Evolutionary conservation across 2,888 invertebrate species (phyloP), one percentile per base, ranked within the genome.

Genomic region (Patella pellucida): DNA sequence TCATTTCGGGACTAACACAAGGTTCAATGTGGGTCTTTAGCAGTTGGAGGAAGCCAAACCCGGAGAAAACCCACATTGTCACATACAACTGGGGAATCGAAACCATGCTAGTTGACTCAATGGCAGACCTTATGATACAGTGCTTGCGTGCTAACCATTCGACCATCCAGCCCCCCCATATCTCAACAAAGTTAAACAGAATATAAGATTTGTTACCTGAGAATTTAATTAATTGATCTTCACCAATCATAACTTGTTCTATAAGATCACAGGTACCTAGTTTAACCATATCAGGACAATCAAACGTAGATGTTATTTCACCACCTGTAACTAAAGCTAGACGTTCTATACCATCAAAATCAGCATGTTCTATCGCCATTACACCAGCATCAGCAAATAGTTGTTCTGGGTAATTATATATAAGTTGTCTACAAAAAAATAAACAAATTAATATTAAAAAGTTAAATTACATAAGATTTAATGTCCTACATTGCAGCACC

Each of bases 371-470:
- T 85, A 99, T 99, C 1, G 99, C 98, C 99, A 99, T 99, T 12
- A 99, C 94, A 71, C 96, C 96, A 69, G 97, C 96, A 92, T 99
- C 99, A 62, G 99, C 97, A 91, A 99, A 99, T 85, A 99, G 92
- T 92, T 99, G 99, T 91, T 99, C 99, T 0, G 99, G 99, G 91
- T 99, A 99, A 92, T 99, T 99, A 93, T 99, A 99, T 91, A 99
- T 99, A 83, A 99, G 93, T 92, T 99, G 99, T 82, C 96, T 94
- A 91, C 1, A 90, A 87, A 78, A n/a, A 31, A 31, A 41, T 41
- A 41, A 41, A 41, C 41, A 7, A 41, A 41, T 41, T 41, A 9
- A 41, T 41, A 41, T 41, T 9, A 7, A 41, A 41, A 41, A 41
- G 9, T 41, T 1, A 41, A 41, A 41, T 0, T 7, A 41, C 5